phyloP scores from a whole-genome alignment of 2,888 invertebrate genomes.

The Diarsia dahlii region DNA sequence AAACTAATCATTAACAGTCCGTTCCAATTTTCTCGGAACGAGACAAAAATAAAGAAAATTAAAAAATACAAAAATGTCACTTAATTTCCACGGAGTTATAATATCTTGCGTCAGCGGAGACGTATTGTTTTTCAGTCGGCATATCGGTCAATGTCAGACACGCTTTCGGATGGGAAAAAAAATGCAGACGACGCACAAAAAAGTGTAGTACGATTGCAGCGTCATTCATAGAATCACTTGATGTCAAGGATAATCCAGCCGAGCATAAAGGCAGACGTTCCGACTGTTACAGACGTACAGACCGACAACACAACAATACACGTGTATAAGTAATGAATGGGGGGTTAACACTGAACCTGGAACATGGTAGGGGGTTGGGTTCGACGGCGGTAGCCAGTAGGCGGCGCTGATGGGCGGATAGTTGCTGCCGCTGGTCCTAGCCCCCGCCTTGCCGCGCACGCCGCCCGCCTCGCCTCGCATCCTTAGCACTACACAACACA shows the following conservation, averaged over 20 bases:
- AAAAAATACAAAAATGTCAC: conserved; percentile 61
- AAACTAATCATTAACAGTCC: conserved; percentile 50
- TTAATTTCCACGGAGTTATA: conserved; percentile 62
- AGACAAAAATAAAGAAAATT: conserved; percentile 50
- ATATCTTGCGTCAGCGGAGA: conserved; percentile 62
- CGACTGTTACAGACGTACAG: conserved; percentile 34
- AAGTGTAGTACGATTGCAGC: conserved; percentile 59
- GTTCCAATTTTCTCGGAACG: conserved; percentile 51
- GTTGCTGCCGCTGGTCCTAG: conserved; percentile 79
- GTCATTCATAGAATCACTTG: conserved; percentile 65
- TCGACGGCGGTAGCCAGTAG: conserved; percentile 96
- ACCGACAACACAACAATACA: conserved; percentile 48
- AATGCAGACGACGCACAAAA: conserved; percentile 62
- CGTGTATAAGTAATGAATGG: conserved; percentile 53
- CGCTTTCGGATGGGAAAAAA: conserved; percentile 77
- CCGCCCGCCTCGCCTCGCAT: conserved; percentile 89
- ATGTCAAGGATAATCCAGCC: conserved; percentile 62
- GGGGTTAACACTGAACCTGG: conserved; percentile 92
- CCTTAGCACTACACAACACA: conserved; percentile 84
- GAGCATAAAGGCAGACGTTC: conserved; percentile 44
- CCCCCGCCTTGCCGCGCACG: conserved; percentile 87
- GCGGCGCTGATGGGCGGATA: conserved; percentile 96
- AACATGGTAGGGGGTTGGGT: conserved; percentile 95
- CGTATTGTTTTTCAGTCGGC: conserved; percentile 83
- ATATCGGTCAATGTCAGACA: conserved; percentile 87